Conservation (phyloP, 2,797 vertebrate species). For the Pterois miles region DNA sequence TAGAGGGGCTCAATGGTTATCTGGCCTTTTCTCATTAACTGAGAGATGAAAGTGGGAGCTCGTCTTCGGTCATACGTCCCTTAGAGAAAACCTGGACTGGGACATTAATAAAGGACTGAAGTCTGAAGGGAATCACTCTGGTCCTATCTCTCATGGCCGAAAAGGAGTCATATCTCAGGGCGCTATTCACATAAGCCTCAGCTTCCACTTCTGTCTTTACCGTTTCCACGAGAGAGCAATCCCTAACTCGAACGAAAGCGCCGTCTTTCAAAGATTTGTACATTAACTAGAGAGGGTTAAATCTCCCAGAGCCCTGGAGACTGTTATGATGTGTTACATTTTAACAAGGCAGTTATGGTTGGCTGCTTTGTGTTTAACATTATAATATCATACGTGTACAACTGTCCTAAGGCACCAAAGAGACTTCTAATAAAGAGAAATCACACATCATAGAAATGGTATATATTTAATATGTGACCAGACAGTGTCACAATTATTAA, state of each 20-base stretch:
- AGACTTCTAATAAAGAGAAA: slow-evolving; percentile 12
- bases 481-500: slow-evolving; percentile 1
- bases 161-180: slow-evolving; percentile 60
- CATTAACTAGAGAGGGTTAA: slow-evolving; percentile 40
- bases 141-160: slow-evolving; percentile 52
- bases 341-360: slow-evolving; percentile 11
- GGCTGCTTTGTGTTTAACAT: slow-evolving; percentile 37
- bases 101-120: slow-evolving; percentile 70
- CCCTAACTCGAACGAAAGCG: slow-evolving; percentile 32
- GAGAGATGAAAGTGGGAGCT: slow-evolving; percentile 72
- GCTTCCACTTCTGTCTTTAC: slow-evolving; percentile 43
- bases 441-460: background rate
- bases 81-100: slow-evolving; percentile 69
- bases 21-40: slow-evolving; percentile 78
- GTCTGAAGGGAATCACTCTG: slow-evolving; percentile 64
- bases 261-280: too few relatives aligned
- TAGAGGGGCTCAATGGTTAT: slow-evolving; percentile 69
- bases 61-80: slow-evolving; percentile 66
- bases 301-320: slow-evolving; percentile 16
- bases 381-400: slow-evolving; percentile 25
- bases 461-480: background rate
- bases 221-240: slow-evolving; percentile 28
- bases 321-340: slow-evolving; percentile 2
- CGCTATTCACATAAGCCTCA: slow-evolving; percentile 35
- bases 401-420: slow-evolving; percentile 6